Base-by-base conservation (phyloP, 2,888 invertebrate genomes). In the Macrosiphum euphorbiae region DNA sequence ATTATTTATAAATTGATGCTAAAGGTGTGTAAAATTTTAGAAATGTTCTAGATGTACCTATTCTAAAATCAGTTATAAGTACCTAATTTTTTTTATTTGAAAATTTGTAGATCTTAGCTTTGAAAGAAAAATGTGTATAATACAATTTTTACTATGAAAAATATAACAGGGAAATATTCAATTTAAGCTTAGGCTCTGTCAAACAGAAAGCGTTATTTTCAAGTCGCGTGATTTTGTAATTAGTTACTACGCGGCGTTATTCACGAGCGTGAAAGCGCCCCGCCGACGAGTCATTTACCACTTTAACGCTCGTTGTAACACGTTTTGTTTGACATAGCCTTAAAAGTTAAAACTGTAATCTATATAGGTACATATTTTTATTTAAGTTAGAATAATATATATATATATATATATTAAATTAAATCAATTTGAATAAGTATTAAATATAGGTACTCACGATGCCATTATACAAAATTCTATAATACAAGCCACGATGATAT, bases 391-490 rank as follows among this genome's bases (percentile, higher is more conserved):
- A 41, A 47, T 26, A 47, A 11, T 44, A 28, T 44, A 11, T 85
- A 85, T 52, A n/a, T n/a, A n/a, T n/a, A n/a, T n/a, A n/a, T 52
- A 52, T 55, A 55, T 13, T 44, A 26, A 4, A 24, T 13, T 28
- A 58, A 55, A 58, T 28, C 55, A 13, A 13, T 26, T 44, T 44
- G 24, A 61, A 90, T 44, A 41, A 61, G n/a, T n/a, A 50, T 35
- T 47, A 20, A 44, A 35, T 41, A 61, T 88, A n/a, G n/a, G n/a
- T n/a, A 92, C 92, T 90, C 95, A 97, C 97, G 97, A 97, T 95
- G 97, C 96, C 97, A 97, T 97, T 52, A 97, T 96, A 24, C 97
- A 97, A 95, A 97, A 97, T 95, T 97, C 97, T 0, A 96, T 96
- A 94, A 97, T 96, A 95, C 97, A 96, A 95, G 96, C 96, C 11